Conservation (phyloP, 2,888 invertebrate species). For the Falcaria lacertinaria region DNA sequence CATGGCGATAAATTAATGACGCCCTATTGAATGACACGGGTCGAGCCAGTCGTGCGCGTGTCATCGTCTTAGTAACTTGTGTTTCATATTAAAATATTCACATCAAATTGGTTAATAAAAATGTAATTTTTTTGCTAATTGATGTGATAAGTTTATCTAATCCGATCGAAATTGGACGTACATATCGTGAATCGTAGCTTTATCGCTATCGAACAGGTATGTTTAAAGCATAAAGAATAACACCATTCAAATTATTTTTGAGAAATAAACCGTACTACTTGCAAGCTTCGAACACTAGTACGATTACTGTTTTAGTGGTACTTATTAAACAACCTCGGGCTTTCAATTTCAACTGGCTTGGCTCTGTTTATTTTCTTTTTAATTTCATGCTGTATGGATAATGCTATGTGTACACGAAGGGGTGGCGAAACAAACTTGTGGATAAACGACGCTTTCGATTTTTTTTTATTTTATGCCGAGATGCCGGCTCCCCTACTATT, state of each 20-base stretch:
- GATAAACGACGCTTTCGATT: slow-evolving; percentile 30
- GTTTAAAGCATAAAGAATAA: neutral
- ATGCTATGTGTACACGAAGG: slow-evolving; percentile 45
- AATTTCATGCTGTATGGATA: slow-evolving; percentile 38
- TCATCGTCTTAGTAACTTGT: slow-evolving; percentile 14
- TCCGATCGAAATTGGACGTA: neutral
- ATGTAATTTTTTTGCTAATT: neutral
- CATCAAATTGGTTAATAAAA: neutral
- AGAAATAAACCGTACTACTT: slow-evolving; percentile 2
- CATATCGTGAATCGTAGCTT: neutral
- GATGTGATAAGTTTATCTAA: neutral
- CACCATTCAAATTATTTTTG: too few species aligned
- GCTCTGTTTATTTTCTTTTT: slow-evolving; percentile 49
- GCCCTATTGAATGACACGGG: slow-evolving; percentile 6
- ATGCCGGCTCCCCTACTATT: slow-evolving; percentile 6
- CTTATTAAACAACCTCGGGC: slow-evolving; percentile 34
- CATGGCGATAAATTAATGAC: slow-evolving; percentile 3
- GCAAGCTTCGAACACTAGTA: slow-evolving; percentile 19
- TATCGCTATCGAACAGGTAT: neutral
- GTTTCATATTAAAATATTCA: slow-evolving; percentile 1
- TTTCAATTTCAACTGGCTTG: slow-evolving; percentile 23
- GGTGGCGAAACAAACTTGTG: slow-evolving; percentile 41
- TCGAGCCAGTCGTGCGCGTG: slow-evolving; percentile 13
- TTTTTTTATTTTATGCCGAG: slow-evolving; percentile 32
- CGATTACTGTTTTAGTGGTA: slow-evolving; percentile 31